A percentile compares a stretch with the other conserved stretches of the same genome.
Evolutionary conservation across 2,113 vertebrate species (phyloP).

Genomic region (Phalacrocorax aristotelis): DNA sequence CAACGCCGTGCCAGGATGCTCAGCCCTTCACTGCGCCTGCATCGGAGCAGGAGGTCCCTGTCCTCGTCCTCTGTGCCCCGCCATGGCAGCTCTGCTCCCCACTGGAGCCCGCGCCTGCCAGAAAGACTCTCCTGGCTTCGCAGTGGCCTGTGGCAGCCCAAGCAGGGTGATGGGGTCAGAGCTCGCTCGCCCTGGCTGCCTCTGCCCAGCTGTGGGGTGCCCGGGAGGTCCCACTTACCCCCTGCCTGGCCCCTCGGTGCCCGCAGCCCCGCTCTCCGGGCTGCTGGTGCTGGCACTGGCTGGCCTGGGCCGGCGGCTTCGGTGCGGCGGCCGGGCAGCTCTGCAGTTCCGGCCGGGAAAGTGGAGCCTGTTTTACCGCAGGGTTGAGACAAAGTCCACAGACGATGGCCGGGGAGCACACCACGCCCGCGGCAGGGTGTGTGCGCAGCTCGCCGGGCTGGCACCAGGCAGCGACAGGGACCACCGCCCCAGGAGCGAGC

Average conservation of each 20-base stretch:
- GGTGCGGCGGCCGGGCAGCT: background rate
- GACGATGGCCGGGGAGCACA: background rate
- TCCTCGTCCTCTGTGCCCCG: background rate
- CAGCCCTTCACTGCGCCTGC: accelerated
- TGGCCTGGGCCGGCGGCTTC: accelerated
- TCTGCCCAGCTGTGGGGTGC: background rate
- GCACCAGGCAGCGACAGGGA: background rate
- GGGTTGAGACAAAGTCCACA: conserved; percentile 52
- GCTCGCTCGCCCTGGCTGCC: accelerated
- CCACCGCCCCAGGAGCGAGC: accelerated
- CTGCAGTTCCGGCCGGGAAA: background rate
- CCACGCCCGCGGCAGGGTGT: background rate
- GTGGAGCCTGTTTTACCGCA: background rate
- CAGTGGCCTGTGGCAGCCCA: accelerated
- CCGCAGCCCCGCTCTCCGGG: accelerated
- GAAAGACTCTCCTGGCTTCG: accelerated
- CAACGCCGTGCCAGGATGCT: background rate
- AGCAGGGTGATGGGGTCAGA: accelerated
- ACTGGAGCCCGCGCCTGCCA: accelerated
- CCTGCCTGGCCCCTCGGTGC: background rate
- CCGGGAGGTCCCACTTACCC: background rate
- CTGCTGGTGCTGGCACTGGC: background rate
- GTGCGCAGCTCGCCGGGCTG: background rate
- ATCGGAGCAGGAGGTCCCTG: background rate
- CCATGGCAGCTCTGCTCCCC: background rate